Percentiles rank a stretch among this genome's conserved stretches.
Evolutionary conservation across 2,113 vertebrate species (phyloP).

Genomic region (Albula glossodonta): DNA sequence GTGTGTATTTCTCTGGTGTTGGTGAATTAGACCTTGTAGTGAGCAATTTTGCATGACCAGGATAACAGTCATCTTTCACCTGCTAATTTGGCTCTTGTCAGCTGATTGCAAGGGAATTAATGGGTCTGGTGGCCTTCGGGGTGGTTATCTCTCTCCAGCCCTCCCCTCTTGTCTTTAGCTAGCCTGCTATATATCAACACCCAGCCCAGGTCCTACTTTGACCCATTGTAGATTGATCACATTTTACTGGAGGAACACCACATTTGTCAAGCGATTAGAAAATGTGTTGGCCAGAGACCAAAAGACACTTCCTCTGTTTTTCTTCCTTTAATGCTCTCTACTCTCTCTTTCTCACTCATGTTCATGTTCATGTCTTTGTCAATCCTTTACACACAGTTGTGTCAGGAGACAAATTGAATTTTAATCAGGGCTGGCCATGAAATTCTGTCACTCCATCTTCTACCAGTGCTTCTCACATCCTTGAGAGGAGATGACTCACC

Average conservation of each 20-base stretch:
- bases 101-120: neutral
- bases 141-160: neutral
- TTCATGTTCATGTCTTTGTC: too few species aligned
- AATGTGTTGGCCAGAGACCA: neutral
- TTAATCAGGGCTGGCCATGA: too few species aligned
- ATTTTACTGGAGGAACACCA: neutral
- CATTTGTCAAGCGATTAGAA: neutral
- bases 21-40: neutral
- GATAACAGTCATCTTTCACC: neutral
- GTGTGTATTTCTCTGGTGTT: neutral
- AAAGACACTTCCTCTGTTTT: neutral
- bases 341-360: too few species aligned
- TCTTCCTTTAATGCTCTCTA: too few species aligned
- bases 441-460: too few species aligned
- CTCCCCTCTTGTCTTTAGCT: neutral
- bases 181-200: neutral
- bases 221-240: neutral
- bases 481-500: too few species aligned
- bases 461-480: too few species aligned
- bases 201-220: neutral
- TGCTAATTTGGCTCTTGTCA: neutral
- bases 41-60: neutral
- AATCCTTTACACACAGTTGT: neutral
- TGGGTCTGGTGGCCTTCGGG: neutral
- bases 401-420: too few species aligned